These are phyloP conservation scores for Parthenolecanium corni DNA, from an alignment of 2,888 invertebrate species.

Conservation along the genomic window DNA sequence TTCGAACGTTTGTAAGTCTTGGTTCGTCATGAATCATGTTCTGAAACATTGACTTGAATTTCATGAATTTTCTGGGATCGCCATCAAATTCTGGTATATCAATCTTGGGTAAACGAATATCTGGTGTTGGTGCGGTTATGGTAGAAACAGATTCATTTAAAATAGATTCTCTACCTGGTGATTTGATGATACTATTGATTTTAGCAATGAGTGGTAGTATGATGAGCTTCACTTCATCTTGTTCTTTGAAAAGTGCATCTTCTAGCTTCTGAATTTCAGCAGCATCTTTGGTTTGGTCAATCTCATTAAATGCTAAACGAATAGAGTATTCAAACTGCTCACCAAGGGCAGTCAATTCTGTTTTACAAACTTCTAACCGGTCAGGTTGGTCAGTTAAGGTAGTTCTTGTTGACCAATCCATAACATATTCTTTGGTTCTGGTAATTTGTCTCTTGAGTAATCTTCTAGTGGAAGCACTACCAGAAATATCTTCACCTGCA, in stretches of 20 bases:
- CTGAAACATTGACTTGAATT: background rate
- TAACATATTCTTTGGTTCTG: background rate
- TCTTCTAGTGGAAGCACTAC: background rate
- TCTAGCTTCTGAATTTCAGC: background rate
- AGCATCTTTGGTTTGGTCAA: background rate
- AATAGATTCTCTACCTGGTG: background rate
- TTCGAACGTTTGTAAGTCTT: background rate
- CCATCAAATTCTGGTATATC: conserved; percentile 10
- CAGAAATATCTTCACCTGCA: too few relatives aligned
- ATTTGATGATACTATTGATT: background rate
- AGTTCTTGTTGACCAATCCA: background rate
- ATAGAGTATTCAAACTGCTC: background rate
- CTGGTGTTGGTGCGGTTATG: background rate
- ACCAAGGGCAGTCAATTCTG: background rate
- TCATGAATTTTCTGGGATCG: background rate
- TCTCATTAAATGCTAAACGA: background rate
- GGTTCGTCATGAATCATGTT: conserved; percentile 8
- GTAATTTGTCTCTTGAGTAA: background rate
- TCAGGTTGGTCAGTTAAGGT: background rate
- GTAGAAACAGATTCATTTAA: background rate
- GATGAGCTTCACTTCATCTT: background rate
- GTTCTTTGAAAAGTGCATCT: background rate
- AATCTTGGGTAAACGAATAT: background rate
- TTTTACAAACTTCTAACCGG: background rate
- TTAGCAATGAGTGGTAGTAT: background rate